These are phyloP conservation scores for Anseranas semipalmata DNA, from an alignment of 2,113 vertebrate genomes.

Conservation along the genomic window DNA sequence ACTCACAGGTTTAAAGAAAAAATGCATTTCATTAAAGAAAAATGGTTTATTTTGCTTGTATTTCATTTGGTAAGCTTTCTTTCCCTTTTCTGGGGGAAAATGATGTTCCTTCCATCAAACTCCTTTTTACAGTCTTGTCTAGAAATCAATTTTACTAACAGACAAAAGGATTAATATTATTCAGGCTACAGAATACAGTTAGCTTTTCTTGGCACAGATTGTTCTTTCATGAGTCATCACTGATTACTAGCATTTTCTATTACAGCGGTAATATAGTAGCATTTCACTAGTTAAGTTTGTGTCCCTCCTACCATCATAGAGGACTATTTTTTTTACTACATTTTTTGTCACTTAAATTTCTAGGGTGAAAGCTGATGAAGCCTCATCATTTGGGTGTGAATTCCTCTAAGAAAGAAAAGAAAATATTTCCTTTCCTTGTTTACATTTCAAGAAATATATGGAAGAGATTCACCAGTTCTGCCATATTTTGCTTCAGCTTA, in stretches of 20 bases:
- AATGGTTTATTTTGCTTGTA: not conserved
- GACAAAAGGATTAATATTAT: not conserved
- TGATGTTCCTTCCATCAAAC: not conserved
- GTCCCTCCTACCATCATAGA: not conserved
- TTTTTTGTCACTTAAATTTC: not conserved
- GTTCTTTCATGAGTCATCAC: not conserved
- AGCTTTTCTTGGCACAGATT: not conserved
- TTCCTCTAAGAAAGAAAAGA: not conserved
- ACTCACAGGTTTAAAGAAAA: not conserved
- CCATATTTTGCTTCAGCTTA: not conserved
- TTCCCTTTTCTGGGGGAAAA: not conserved
- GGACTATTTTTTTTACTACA: not conserved
- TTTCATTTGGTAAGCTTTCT: not conserved
- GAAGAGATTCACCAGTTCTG: not conserved
- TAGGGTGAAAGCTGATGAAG: not conserved
- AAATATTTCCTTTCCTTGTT: not conserved
- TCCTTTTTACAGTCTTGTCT: not conserved
- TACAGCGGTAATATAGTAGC: not conserved
- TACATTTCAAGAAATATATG: not conserved
- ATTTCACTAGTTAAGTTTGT: not conserved
- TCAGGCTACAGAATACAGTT: not conserved
- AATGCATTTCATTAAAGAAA: not conserved
- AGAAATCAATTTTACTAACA: not conserved
- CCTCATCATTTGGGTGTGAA: not conserved
- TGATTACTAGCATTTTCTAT: not conserved